Evolutionary conservation across 2,888 invertebrate species (phyloP).

Genomic region (Polyommatus iphigenia): DNA sequence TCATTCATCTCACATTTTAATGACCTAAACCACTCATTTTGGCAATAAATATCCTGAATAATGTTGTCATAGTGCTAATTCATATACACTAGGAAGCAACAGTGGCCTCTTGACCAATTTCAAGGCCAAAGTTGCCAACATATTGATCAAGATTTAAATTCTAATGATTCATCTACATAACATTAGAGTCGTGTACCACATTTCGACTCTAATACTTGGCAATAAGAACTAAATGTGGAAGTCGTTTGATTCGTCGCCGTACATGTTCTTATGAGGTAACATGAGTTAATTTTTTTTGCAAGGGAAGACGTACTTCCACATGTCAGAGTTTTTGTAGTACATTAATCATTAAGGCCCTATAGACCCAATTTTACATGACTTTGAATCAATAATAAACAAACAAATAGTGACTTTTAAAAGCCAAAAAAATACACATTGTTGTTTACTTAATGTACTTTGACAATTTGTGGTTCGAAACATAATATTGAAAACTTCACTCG

Average conservation of each 20-base stretch:
- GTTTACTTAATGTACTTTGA: no score
- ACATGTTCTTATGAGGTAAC: background rate
- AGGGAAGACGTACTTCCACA: background rate
- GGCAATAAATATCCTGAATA: no score
- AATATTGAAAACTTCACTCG: no score
- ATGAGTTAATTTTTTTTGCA: background rate
- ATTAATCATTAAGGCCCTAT: no score
- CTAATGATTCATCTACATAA: background rate
- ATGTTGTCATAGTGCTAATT: background rate
- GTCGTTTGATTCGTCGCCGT: background rate
- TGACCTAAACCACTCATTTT: no score
- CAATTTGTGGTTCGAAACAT: no score
- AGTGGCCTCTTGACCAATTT: constrained; percentile 3
- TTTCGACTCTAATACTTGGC: background rate
- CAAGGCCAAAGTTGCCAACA: background rate
- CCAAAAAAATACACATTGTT: no score
- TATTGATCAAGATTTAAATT: background rate
- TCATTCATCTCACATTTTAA: no score
- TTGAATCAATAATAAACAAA: no score
- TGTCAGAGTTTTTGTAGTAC: background rate
- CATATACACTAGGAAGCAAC: background rate
- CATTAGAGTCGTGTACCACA: background rate
- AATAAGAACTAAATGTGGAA: background rate
- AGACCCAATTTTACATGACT: no score
- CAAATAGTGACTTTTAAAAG: no score